phyloP scores from a whole-genome alignment of 2,113 vertebrate genomes.

The Petromus typicus region DNA sequence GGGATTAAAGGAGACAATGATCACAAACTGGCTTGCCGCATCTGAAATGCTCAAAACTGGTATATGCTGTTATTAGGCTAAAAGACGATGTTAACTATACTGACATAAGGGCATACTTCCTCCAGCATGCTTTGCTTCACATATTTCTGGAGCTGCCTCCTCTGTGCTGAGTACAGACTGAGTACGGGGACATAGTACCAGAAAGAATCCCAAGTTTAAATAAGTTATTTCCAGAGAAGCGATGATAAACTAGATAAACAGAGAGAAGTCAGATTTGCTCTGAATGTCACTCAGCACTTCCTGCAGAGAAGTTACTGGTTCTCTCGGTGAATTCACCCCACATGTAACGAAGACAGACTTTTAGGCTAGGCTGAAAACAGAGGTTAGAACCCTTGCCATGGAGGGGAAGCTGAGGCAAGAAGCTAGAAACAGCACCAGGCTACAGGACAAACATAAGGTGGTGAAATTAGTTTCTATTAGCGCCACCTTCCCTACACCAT shows the following conservation, averaged over 20 bases:
- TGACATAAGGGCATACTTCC: neutral
- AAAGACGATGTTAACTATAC: neutral
- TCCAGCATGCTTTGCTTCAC: neutral
- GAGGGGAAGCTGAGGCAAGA: neutral
- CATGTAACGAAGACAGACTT: neutral
- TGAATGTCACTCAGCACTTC: neutral
- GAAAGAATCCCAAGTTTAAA: neutral
- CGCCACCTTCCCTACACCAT: neutral
- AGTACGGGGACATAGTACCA: neutral
- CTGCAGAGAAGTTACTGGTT: neutral
- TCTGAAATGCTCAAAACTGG: neutral
- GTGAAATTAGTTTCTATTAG: neutral
- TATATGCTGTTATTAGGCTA: neutral
- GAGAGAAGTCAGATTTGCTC: neutral
- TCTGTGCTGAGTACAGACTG: neutral
- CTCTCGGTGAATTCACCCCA: neutral
- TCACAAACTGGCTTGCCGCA: neutral
- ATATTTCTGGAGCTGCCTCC: neutral
- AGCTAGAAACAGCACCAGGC: neutral
- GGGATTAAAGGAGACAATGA: neutral
- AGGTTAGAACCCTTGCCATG: neutral
- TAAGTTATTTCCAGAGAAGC: neutral
- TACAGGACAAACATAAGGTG: neutral
- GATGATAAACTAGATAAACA: neutral
- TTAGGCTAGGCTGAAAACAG: neutral